Percentiles rank a stretch among this genome's conserved stretches.
These are phyloP conservation scores for Stichopus horrens DNA, from an alignment of 53 echinoderm and acorn worm genomes.

Conservation along the genomic window DNA sequence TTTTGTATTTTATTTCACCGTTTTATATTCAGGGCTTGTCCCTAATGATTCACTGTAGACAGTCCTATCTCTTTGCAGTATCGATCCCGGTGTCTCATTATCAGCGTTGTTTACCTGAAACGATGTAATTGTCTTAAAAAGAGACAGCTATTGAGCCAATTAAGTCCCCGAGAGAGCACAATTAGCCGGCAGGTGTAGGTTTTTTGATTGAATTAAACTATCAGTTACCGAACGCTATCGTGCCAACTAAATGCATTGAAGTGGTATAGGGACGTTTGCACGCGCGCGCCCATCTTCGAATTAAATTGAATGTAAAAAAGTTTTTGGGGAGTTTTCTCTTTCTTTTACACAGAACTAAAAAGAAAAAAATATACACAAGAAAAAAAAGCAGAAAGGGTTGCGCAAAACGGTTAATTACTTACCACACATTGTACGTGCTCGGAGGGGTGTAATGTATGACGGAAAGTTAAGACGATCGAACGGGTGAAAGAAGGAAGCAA, in stretches of 20 bases:
- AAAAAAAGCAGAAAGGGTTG: background rate
- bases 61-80: conserved; percentile 9
- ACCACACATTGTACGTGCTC: background rate
- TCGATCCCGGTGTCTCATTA: conserved; percentile 45
- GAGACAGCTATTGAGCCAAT: conserved; percentile 51
- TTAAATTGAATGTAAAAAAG: conserved; percentile 8
- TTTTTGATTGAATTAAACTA: conserved; percentile 34
- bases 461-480: too few species aligned
- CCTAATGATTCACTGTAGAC: background rate
- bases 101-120: conserved; percentile 52
- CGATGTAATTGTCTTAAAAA: conserved; percentile 46
- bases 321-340: background rate
- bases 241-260: conserved; percentile 16
- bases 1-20: too few species aligned
- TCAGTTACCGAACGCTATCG: conserved; percentile 34
- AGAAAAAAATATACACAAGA: background rate
- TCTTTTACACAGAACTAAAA: background rate
- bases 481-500: too few species aligned
- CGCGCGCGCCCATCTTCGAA: conserved; percentile 2
- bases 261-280: background rate
- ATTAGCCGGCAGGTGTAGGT: conserved; percentile 52
- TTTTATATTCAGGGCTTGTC: conserved; percentile 4
- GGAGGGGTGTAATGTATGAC: background rate
- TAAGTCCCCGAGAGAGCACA: conserved; percentile 39
- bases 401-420: conserved; percentile 35